A percentile compares a stretch with the other conserved stretches of the same genome.
phyloP scores from a whole-genome alignment of 2,888 invertebrate genomes.

The Heliconius sara region DNA sequence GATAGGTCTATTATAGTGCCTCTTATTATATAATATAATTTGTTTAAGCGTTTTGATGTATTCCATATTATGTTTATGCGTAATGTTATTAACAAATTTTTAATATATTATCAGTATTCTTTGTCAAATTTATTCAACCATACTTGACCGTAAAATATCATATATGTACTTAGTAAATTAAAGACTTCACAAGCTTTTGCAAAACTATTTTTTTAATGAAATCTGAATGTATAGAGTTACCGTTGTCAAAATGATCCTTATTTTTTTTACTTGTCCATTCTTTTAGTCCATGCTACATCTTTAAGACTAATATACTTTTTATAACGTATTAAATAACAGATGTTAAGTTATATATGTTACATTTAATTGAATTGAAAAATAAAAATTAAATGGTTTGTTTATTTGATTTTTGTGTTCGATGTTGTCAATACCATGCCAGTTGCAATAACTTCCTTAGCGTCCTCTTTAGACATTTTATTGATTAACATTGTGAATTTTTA shows the following conservation, averaged over 20 bases:
- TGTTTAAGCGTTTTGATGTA: too few species aligned
- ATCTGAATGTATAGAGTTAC: slow-evolving; percentile 9
- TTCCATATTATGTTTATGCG: background rate
- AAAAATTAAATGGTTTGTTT: too few species aligned
- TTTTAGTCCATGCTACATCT: background rate
- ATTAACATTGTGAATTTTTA: background rate
- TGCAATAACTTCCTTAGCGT: background rate
- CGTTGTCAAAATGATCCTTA: background rate
- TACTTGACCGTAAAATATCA: background rate
- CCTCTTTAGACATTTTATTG: background rate
- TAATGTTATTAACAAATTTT: background rate
- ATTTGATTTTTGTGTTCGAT: background rate
- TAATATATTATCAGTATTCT: background rate
- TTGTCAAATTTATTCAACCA: background rate
- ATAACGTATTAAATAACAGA: background rate
- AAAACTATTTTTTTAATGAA: background rate
- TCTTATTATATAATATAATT: too few species aligned
- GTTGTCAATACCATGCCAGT: background rate
- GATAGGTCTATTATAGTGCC: too few species aligned
- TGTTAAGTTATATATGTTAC: background rate
- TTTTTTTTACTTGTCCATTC: background rate
- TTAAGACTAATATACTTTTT: background rate
- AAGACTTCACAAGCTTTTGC: slow-evolving; percentile 16
- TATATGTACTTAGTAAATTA: background rate
- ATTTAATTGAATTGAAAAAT: background rate